Conservation (phyloP, 2,888 invertebrate species). For the Agrochola macilenta region DNA sequence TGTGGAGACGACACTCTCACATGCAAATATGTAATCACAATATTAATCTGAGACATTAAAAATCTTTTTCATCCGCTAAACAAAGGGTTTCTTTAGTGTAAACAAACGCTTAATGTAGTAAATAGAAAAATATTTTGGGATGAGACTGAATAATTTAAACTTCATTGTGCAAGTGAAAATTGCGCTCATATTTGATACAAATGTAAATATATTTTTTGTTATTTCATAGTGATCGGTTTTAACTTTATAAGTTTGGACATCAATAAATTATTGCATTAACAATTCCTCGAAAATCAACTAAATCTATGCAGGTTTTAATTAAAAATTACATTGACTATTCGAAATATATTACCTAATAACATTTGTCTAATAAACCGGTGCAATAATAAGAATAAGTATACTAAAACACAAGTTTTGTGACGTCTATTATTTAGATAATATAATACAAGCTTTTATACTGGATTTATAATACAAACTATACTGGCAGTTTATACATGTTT, state of each 20-base stretch:
- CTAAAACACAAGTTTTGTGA: conserved; percentile 16
- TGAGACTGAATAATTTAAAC: conserved; percentile 8
- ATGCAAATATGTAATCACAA: background rate
- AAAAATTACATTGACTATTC: conserved; percentile 24
- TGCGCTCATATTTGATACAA: conserved; percentile 4
- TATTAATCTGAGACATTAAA: background rate
- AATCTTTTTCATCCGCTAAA: background rate
- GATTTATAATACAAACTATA: conserved; percentile 17
- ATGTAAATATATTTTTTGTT: conserved; percentile 21
- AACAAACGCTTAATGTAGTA: background rate
- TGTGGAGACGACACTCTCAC: conserved; percentile 5
- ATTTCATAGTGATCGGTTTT: background rate
- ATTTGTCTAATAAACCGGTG: conserved; percentile 50
- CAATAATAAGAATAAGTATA: conserved; percentile 18
- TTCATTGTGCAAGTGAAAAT: conserved; percentile 29
- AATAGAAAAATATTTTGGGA: conserved; percentile 4
- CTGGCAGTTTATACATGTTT: conserved; percentile 28
- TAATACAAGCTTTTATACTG: conserved; percentile 13
- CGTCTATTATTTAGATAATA: conserved; percentile 7
- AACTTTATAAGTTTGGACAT: conserved; percentile 14
- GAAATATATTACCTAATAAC: conserved; percentile 43
- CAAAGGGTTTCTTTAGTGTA: background rate
- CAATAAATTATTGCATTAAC: conserved; percentile 30
- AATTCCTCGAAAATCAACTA: conserved; percentile 41
- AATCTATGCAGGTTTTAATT: conserved; percentile 41